A percentile compares a stretch with the other conserved stretches of the same genome.
phyloP scores from a whole-genome alignment of 2,797 vertebrate species.

The Novumbra hubbsi region DNA sequence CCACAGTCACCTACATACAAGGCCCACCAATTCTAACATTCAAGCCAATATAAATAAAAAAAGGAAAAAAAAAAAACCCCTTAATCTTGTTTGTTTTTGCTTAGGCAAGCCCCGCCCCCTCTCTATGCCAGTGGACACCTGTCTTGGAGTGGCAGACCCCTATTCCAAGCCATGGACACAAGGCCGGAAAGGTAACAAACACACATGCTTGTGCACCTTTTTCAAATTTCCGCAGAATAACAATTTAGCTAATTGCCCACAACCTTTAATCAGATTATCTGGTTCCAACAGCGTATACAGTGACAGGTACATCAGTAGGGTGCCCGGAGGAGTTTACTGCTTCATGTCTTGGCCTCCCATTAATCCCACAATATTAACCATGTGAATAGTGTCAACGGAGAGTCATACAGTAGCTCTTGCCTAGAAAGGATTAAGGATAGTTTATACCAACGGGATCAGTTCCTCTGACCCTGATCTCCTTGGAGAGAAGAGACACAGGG shows the following conservation, averaged over 20 bases:
- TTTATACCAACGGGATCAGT: not conserved
- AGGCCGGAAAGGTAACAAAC: constrained; percentile 81
- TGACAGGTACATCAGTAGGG: not conserved
- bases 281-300: not conserved
- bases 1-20: not conserved
- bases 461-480: not conserved
- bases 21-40: not conserved
- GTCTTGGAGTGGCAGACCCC: constrained; percentile 80
- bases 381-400: not conserved
- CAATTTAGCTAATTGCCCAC: not conserved
- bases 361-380: not conserved
- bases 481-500: not conserved
- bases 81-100: not conserved
- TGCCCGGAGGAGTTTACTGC: too few species aligned
- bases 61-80: not conserved
- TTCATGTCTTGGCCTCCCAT: not conserved
- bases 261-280: constrained; percentile 3
- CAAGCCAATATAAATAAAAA: not conserved
- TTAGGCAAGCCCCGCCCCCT: constrained; percentile 89
- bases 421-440: not conserved
- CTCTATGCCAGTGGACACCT: constrained; percentile 91
- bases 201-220: not conserved
- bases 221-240: not conserved
- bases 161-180: constrained; percentile 82
- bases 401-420: not conserved